Evolutionary conservation across 1,140 invertebrate species (phyloP), one percentile per base, ranked within the genome.

Genomic region (Nylanderia fulva): DNA sequence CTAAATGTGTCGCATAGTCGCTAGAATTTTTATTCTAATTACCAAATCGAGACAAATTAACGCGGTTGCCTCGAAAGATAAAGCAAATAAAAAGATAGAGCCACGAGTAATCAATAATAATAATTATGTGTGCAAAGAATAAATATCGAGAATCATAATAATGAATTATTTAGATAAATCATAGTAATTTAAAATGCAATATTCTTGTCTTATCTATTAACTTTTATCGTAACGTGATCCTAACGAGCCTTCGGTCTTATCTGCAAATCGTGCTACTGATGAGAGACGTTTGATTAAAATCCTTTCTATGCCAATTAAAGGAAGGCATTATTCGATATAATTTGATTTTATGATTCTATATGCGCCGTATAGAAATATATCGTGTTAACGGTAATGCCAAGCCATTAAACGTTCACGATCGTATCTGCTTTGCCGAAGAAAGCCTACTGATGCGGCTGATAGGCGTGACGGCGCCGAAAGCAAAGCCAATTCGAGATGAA

Each of bases 391-490:
- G 4, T 63, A 63, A n/a, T 66, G 27, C 29, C 27, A 13, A 48
- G 1, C 60, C 7, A 61, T 42, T 61, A 63, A 76, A 24, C 1
- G n/a, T 33, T 64, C 11, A 5, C 52, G 66, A 80, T 58, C 24
- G 21, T 68, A 75, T 75, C 71, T 33, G 33, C 1, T 11, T 5
- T 27, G 33, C 13, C 6, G 15, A 63, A 56, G 77, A 87, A 82
- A 80, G 66, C 58, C 18, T 13, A 13, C 4, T 13, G 56, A 61
- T 60, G 21, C n/a, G 24, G 6, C 24, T 60, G 54, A 75, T 60
- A 39, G 13, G n/a, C 45, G 15, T 27, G 42, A 77, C 7, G 45
- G 54, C 80, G 82, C 56, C 87, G 64, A 85, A 79, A 85, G 39
- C 24, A 77, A 77, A 77, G 39, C 6, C 52, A 54, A 71, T 39